Evolutionary conservation across 2,797 vertebrate species (phyloP), one percentile per base, ranked within the genome.

Genomic region (Channa striata): DNA sequence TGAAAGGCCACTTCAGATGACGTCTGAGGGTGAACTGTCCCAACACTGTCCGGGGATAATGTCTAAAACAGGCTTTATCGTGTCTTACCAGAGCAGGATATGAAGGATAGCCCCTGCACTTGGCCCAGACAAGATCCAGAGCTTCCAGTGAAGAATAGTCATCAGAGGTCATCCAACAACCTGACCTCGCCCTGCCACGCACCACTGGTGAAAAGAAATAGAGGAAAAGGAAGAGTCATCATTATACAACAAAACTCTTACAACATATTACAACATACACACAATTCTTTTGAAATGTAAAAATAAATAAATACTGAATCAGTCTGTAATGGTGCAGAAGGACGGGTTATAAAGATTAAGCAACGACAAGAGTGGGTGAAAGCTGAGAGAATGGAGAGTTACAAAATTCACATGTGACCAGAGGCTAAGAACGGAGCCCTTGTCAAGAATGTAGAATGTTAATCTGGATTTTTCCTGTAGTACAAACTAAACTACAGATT

Each of bases 71-170:
- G n/a, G n/a, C n/a, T n/a, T n/a, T n/a, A n/a, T 17, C 4, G 36
- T 6, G 20, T 67, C 92, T 93, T 93, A 99, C 97, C 97, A 99
- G 89, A 0, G 98, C 97, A 0, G 98, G 98, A 87, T 99, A 99
- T 0, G 98, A 99, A 39, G 98, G 98, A 68, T 99, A 99, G 11
- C 97, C 98, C 88, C 98, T 91, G 91, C 98, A 99, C 85, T 99
- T 99, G 80, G 97, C 97, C 98, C 98, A 99, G 79, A 99, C 98
- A 79, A 99, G 94, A 89, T 98, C 97, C 88, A 99, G 91, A 74
- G 97, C 97, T 23, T 98, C 97, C 87, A 99, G 92, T 1, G 97
- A 94, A 16, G 95, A 96, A 84, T 97, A 98, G 69, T 99, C 98
- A 1, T 99, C 96, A 51, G 98, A 97, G 0, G 96, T 96, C 79